Evolutionary conservation across 2,888 invertebrate genomes (phyloP).

Genomic region (Neoaliturus tenellus): DNA sequence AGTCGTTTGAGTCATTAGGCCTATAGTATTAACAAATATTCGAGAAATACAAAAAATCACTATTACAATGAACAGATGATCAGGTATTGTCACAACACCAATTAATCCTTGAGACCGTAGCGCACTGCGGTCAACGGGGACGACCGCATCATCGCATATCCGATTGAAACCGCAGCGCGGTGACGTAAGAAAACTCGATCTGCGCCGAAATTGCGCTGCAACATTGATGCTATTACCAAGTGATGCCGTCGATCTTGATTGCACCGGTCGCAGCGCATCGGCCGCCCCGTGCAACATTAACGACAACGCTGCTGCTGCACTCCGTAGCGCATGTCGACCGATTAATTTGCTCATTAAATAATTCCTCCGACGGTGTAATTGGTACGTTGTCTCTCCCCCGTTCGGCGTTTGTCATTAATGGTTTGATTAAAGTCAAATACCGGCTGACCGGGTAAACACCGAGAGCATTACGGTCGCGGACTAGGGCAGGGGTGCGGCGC

Average conservation of each 20-base stretch:
- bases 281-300: background rate
- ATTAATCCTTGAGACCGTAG: background rate
- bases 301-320: background rate
- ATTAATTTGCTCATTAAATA: conserved; percentile 49
- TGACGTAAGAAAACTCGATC: conserved; percentile 48
- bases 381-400: conserved; percentile 30
- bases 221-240: conserved; percentile 33
- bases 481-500: background rate
- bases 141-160: background rate
- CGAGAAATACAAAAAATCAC: no score
- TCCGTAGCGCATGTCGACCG: conserved; percentile 12
- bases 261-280: conserved; percentile 16
- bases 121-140: background rate
- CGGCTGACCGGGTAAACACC: conserved; percentile 51
- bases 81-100: no score
- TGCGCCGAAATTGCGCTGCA: conserved; percentile 45
- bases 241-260: conserved; percentile 8
- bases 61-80: no score
- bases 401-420: conserved; percentile 55
- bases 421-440: conserved; percentile 57
- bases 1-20: no score
- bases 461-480: conserved; percentile 8
- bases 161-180: background rate
- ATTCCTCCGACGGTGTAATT: conserved; percentile 46
- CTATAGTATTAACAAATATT: no score